Percentiles rank a stretch among this genome's conserved stretches.
These are phyloP conservation scores for roundworm (Caenorhabditis elegans) DNA, from an alignment of 1,140 invertebrate species.

Conservation along the genomic window DNA sequence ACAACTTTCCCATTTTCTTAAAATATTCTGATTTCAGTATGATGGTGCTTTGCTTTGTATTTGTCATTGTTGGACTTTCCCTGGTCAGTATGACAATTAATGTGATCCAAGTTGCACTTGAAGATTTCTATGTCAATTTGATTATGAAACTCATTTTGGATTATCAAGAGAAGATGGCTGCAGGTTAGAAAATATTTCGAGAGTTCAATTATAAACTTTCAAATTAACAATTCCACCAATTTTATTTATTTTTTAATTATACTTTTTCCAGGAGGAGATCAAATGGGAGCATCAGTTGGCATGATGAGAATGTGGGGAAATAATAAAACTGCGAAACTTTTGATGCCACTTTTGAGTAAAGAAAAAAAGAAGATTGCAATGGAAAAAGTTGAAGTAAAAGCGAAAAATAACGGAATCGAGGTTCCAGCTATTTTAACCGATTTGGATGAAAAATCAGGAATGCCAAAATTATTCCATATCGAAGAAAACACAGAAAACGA, in stretches of 20 bases:
- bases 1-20: too few relatives aligned
- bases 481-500: slow-evolving; percentile 47
- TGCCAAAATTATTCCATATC: slow-evolving; percentile 57
- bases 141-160: slow-evolving; percentile 62
- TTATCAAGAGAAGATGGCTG: slow-evolving; percentile 64
- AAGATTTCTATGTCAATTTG: slow-evolving; percentile 62
- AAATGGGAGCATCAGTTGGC: slow-evolving; percentile 63
- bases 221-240: too few relatives aligned
- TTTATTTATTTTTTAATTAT: neutral
- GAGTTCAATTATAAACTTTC: too few relatives aligned
- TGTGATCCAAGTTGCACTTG: slow-evolving; percentile 62
- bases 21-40: too few relatives aligned
- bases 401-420: slow-evolving; percentile 63
- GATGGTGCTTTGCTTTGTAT: slow-evolving; percentile 65
- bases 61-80: slow-evolving; percentile 65
- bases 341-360: slow-evolving; percentile 62
- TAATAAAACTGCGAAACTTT: slow-evolving; percentile 59
- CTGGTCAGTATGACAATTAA: slow-evolving; percentile 65
- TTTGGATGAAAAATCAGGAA: slow-evolving; percentile 61
- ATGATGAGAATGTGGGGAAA: slow-evolving; percentile 65
- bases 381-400: slow-evolving; percentile 64
- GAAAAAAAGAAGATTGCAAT: slow-evolving; percentile 59
- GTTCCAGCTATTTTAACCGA: slow-evolving; percentile 63
- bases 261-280: slow-evolving; percentile 56
- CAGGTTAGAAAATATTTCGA: too few relatives aligned